phyloP scores from a whole-genome alignment of 2,888 invertebrate genomes.

The Polyommatus icarus region DNA sequence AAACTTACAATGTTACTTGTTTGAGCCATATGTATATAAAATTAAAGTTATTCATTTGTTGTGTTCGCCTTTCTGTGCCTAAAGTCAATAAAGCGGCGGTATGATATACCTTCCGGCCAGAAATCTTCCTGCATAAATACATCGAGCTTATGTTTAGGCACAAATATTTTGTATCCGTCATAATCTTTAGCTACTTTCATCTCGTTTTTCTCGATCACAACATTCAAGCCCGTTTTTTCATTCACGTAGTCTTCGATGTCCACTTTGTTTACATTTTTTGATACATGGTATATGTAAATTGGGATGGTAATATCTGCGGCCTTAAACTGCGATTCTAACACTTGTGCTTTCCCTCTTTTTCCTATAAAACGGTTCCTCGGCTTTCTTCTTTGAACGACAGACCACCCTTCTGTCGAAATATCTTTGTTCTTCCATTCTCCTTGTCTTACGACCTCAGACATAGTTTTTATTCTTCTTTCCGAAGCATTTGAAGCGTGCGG shows the following conservation, averaged over 20 bases:
- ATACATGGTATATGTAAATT: background rate
- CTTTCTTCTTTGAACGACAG: background rate
- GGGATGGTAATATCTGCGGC: background rate
- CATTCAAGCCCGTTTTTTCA: background rate
- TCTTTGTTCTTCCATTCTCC: constrained; percentile 1
- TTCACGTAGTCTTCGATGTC: constrained; percentile 1
- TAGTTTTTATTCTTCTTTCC: background rate
- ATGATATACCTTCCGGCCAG: background rate
- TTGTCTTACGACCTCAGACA: background rate
- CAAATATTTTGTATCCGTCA: background rate
- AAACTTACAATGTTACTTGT: background rate
- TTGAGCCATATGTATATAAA: background rate
- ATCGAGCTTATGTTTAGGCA: constrained; percentile 8
- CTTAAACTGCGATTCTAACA: background rate
- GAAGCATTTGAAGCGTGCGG: background rate
- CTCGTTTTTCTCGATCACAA: background rate
- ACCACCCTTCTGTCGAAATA: background rate
- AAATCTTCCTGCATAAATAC: background rate
- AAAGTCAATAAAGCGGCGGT: background rate
- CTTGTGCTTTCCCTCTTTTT: background rate
- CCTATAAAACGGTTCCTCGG: constrained; percentile 4
- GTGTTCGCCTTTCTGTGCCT: background rate
- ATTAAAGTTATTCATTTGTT: background rate
- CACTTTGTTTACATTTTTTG: background rate
- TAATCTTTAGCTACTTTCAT: background rate